Evolutionary conservation across 2,888 invertebrate species (phyloP), one percentile per base, ranked within the genome.

Genomic region (Theretra japonica): DNA sequence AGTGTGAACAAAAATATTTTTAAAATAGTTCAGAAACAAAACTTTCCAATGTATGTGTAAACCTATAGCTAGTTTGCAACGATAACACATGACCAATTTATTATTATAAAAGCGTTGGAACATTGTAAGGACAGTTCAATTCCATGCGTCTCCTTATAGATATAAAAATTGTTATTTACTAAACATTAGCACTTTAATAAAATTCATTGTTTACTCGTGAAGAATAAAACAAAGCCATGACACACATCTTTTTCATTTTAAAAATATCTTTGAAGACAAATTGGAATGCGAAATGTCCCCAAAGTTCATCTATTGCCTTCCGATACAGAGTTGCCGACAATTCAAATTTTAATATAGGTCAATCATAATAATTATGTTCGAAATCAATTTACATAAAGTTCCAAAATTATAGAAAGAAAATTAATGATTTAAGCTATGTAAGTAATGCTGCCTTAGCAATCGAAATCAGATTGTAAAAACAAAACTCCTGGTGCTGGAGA

Each of bases 331-430:
- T 85, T 89, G 85, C 88, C 86, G 88, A 89, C 15, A 88, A 86
- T 86, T 83, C 87, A 88, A 85, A 85, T 89, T 89, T 84, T 87
- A 90, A 93, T 93, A 92, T 93, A 88, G 93, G 93, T 92, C 93
- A 93, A 88, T 75, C 78, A 83, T 89, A n/a, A n/a, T n/a, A n/a
- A n/a, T n/a, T n/a, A n/a, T n/a, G n/a, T 28, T 72, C 72, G 59
- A 68, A 72, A 60, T 74, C 73, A 72, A 75, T 75, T 75, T 73
- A 69, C 72, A 71, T 72, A 71, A 68, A 17, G 60, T 7, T 28
- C n/a, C 58, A 74, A 73, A 68, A 69, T 68, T 73, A 70, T 72
- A 2, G 1, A 19, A 21, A 21, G 7, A 11, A 11, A 33, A n/a
- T 41, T 8, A 21, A 21, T 21, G 33, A 8, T 33, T 62, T 41